Conservation (phyloP, 2,888 invertebrate species). For the Spilarctia lutea region DNA sequence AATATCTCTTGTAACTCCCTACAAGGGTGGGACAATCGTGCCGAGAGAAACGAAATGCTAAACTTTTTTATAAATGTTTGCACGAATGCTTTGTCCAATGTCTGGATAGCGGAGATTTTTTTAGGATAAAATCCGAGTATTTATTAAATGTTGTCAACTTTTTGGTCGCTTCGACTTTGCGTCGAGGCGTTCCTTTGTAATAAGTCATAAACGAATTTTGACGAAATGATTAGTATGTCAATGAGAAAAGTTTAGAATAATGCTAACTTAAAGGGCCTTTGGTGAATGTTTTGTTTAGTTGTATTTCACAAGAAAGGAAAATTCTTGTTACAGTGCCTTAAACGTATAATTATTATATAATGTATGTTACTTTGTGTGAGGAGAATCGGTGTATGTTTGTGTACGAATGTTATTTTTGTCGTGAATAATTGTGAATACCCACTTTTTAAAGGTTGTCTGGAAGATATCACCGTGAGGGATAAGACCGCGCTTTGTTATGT, state of each 20-base stretch:
- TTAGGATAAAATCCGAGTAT: conserved; percentile 72
- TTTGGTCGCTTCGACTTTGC: conserved; percentile 49
- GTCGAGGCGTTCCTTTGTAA: conserved; percentile 41
- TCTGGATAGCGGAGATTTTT: conserved; percentile 69
- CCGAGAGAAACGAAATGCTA: conserved; percentile 63
- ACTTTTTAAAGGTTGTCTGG: too few relatives aligned
- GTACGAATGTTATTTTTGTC: too few relatives aligned
- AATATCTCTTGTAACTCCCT: conserved; percentile 59
- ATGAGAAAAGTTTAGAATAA: conserved; percentile 18
- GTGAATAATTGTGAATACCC: too few relatives aligned
- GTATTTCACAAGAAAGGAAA: not conserved
- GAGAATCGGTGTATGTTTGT: too few relatives aligned
- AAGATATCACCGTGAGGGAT: too few relatives aligned
- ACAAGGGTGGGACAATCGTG: conserved; percentile 58
- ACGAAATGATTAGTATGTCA: conserved; percentile 48
- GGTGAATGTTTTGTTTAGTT: not conserved
- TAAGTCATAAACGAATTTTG: conserved; percentile 34
- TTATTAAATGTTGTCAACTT: conserved; percentile 77
- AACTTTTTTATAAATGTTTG: conserved; percentile 77
- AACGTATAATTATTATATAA: too few relatives aligned
- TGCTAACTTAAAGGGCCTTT: not conserved
- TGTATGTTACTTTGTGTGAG: too few relatives aligned
- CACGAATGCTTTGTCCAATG: conserved; percentile 73
- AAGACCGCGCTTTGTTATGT: too few relatives aligned
- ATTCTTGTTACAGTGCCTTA: too few relatives aligned